Conservation (phyloP, 2,888 invertebrate genomes). For the Tetanocera ferruginea region DNA sequence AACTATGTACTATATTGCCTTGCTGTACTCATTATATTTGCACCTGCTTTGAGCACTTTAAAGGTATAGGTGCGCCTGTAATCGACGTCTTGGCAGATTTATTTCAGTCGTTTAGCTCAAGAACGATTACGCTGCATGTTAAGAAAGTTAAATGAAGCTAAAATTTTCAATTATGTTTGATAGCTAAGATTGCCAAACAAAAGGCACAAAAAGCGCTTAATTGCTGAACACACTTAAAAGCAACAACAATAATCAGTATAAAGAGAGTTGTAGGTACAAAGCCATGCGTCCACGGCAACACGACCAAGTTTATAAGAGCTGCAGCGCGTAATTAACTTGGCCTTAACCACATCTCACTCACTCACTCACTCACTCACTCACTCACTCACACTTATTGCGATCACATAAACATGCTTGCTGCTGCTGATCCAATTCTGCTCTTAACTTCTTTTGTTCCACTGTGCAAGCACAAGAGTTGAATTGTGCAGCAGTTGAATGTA, state of each 20-base stretch:
- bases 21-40: no score
- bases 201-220: neutral
- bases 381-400: slow-evolving; percentile 13
- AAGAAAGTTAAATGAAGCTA: no score
- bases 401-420: no score
- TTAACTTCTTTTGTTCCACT: slow-evolving; percentile 1
- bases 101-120: no score
- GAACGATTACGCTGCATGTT: no score
- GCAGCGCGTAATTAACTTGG: neutral
- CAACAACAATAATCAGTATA: neutral
- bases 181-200: no score
- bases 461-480: neutral
- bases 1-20: no score
- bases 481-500: slow-evolving; percentile 36
- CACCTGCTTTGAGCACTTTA: no score
- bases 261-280: neutral
- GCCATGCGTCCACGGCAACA: neutral
- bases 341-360: neutral
- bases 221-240: neutral
- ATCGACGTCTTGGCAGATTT: no score
- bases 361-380: slow-evolving; percentile 42
- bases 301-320: neutral
- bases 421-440: no score
- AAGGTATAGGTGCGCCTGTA: no score
- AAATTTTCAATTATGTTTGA: no score